Percentiles rank a stretch among this genome's conserved stretches.
Evolutionary conservation across 2,797 vertebrate species (phyloP).

Genomic region (Alfaro cultratus): DNA sequence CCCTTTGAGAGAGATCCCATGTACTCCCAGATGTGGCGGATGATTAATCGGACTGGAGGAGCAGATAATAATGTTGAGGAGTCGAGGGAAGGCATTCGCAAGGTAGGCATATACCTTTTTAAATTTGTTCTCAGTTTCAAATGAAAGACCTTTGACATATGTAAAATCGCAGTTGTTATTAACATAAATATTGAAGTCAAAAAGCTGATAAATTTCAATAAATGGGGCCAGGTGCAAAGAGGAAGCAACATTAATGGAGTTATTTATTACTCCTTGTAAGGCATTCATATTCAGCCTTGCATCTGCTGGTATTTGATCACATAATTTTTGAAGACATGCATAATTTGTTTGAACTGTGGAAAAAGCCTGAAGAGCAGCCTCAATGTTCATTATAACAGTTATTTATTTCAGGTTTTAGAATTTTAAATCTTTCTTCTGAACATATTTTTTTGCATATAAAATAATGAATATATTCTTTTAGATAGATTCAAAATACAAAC

Average conservation of each 20-base stretch:
- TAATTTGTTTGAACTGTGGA: constrained; percentile 20
- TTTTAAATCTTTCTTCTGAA: background rate
- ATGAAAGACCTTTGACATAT: constrained; percentile 9
- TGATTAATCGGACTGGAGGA: constrained; percentile 95
- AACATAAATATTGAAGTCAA: constrained; percentile 7
- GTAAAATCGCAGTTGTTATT: constrained; percentile 20
- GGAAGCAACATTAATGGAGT: constrained; percentile 5
- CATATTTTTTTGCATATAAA: background rate
- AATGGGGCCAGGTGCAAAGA: constrained; percentile 20
- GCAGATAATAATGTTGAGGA: constrained; percentile 94
- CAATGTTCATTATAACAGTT: background rate
- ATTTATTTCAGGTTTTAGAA: background rate
- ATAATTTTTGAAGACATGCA: constrained; percentile 15
- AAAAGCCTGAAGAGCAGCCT: no score
- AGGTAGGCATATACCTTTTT: constrained; percentile 81
- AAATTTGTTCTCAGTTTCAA: constrained; percentile 7
- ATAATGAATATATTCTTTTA: background rate
- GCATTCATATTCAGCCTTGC: constrained; percentile 15
- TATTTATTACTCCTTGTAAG: constrained; percentile 13
- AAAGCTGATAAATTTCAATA: constrained; percentile 11
- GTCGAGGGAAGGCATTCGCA: constrained; percentile 93
- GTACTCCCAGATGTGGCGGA: constrained; percentile 98
- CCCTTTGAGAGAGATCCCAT: constrained; percentile 98
- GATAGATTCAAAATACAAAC: background rate
- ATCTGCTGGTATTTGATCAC: constrained; percentile 20